Percentiles rank a stretch among this genome's conserved stretches.
These are phyloP conservation scores for Phalacrocorax pelagicus DNA, from an alignment of 2,113 vertebrate species.

Conservation along the genomic window DNA sequence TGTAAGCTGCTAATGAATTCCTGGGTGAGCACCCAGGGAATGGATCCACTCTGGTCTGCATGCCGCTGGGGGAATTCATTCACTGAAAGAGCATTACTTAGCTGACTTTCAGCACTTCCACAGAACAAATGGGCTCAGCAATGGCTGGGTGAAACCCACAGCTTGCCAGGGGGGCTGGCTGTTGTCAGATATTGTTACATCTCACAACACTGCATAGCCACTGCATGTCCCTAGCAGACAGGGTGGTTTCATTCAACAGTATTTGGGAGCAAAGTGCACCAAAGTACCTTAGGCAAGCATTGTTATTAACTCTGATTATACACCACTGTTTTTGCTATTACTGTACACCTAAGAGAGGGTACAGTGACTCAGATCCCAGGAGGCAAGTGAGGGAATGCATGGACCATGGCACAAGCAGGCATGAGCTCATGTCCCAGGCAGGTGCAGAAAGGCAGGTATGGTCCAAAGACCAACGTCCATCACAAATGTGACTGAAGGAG, in stretches of 20 bases:
- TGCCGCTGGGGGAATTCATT: neutral
- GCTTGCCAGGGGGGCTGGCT: constrained; percentile 3
- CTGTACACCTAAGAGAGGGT: neutral
- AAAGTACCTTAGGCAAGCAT: constrained; percentile 31
- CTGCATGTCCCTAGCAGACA: neutral
- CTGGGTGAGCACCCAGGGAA: constrained; percentile 48
- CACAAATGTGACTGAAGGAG: neutral
- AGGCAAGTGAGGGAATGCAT: neutral
- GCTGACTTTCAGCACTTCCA: constrained; percentile 7
- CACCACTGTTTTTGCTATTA: neutral
- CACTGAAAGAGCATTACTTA: neutral
- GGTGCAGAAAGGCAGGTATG: neutral
- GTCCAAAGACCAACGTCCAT: neutral
- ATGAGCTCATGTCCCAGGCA: neutral
- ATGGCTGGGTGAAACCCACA: neutral
- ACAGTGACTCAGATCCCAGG: constrained; percentile 9
- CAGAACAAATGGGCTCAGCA: neutral
- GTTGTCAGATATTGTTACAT: constrained; percentile 45
- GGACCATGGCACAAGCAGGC: neutral
- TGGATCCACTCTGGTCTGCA: neutral
- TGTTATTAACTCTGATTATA: constrained; percentile 40
- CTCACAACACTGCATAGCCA: neutral
- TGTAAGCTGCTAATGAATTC: constrained; percentile 46
- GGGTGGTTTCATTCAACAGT: neutral
- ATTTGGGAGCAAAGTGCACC: constrained; percentile 32